A percentile compares a stretch with the other conserved stretches of the same genome.
Evolutionary conservation across 2,113 vertebrate species (phyloP).

Genomic region (Ia io): DNA sequence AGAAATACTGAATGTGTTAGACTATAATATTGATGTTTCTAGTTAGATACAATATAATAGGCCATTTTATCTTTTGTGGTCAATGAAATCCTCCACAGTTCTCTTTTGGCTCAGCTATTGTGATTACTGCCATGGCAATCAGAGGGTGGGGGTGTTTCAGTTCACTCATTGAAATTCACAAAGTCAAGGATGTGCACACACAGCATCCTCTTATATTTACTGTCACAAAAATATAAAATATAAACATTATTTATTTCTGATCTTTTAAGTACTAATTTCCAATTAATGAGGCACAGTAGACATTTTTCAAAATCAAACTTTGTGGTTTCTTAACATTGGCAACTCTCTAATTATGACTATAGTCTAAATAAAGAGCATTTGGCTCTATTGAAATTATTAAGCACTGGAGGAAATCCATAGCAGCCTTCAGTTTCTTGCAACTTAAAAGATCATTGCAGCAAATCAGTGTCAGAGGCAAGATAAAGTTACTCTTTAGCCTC

Average conservation of each 20-base stretch:
- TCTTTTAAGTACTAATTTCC: constrained; percentile 83
- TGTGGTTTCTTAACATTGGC: constrained; percentile 77
- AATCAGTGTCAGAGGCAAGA: constrained; percentile 9
- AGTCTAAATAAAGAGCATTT: constrained; percentile 79
- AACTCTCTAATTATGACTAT: constrained; percentile 79
- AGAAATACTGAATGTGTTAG: constrained; percentile 64
- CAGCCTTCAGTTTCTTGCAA: constrained; percentile 77
- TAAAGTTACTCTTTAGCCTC: constrained; percentile 68
- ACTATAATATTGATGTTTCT: constrained; percentile 79
- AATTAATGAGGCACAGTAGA: constrained; percentile 83
- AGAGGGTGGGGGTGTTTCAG: constrained; percentile 30
- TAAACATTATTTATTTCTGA: constrained; percentile 84
- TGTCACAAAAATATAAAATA: constrained; percentile 68
- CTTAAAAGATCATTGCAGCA: constrained; percentile 68
- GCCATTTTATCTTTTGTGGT: constrained; percentile 79
- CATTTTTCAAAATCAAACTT: constrained; percentile 78
- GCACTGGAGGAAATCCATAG: constrained; percentile 60
- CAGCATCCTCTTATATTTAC: constrained; percentile 77
- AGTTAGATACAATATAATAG: constrained; percentile 81
- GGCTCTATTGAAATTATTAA: constrained; percentile 77
- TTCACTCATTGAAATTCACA: constrained; percentile 57
- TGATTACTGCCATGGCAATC: constrained; percentile 66
- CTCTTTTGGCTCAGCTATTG: constrained; percentile 59
- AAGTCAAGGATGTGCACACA: constrained; percentile 65
- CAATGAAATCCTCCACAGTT: constrained; percentile 76